Percentiles rank a stretch among this genome's conserved stretches.
phyloP scores from a whole-genome alignment of 2,113 vertebrate genomes.

The Casuarius casuarius region DNA sequence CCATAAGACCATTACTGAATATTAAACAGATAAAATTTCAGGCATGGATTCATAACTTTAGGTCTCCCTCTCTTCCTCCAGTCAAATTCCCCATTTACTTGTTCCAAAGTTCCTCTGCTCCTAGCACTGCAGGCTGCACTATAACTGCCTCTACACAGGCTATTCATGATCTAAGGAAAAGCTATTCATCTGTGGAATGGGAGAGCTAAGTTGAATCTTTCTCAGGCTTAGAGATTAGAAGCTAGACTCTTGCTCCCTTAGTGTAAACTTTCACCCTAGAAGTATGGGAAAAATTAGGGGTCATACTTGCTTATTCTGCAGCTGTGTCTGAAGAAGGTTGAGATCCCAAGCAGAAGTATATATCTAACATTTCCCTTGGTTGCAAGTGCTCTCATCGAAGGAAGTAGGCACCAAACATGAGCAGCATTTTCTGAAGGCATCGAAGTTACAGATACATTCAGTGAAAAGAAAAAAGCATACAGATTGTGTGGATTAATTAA shows the following conservation, averaged over 20 bases:
- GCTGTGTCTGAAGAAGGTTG: neutral
- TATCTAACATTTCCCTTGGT: neutral
- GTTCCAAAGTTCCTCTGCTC: neutral
- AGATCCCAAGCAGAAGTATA: neutral
- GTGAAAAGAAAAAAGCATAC: neutral
- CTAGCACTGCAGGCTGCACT: neutral
- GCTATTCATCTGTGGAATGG: neutral
- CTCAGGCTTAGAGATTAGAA: neutral
- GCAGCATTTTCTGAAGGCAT: neutral
- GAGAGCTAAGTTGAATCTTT: neutral
- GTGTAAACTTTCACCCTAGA: neutral
- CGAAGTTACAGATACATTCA: neutral
- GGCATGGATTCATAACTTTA: neutral
- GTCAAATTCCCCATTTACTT: neutral
- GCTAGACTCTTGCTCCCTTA: fast-evolving
- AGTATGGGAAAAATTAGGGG: neutral
- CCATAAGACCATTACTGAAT: neutral
- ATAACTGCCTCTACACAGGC: neutral
- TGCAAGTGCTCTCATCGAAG: neutral
- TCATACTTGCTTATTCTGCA: neutral
- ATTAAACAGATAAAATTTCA: neutral
- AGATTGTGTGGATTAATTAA: neutral
- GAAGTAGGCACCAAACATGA: neutral
- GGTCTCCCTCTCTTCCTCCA: neutral
- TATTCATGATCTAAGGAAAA: neutral